These are phyloP conservation scores for Tragelaphus scriptus DNA, from an alignment of 2,113 vertebrate genomes.

Conservation along the genomic window DNA sequence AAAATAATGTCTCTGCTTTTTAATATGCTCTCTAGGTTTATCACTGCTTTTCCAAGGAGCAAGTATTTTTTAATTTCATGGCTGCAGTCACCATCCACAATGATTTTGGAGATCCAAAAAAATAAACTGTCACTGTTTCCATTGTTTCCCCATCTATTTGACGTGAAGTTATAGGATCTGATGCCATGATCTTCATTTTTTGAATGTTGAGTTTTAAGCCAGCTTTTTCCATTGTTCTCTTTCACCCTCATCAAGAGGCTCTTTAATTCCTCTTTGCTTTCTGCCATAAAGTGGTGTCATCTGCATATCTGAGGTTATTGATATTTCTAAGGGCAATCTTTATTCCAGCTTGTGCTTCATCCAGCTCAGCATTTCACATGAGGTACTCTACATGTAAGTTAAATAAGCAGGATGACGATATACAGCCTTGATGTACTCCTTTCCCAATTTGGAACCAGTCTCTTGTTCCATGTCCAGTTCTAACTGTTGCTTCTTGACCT, in stretches of 20 bases:
- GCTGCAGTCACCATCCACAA: neutral
- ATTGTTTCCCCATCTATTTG: neutral
- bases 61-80: neutral
- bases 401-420: neutral
- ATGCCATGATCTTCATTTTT: neutral
- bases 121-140: neutral
- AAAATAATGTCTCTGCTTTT: neutral
- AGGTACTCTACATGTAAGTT: neutral
- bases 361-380: neutral
- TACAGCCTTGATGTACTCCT: neutral
- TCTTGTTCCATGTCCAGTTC: neutral
- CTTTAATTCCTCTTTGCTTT: neutral
- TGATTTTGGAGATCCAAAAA: neutral
- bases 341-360: neutral
- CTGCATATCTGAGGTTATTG: neutral
- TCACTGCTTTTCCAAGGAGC: neutral
- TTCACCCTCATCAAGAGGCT: neutral
- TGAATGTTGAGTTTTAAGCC: neutral
- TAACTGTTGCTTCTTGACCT: neutral
- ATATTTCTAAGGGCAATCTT: neutral
- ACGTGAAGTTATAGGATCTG: neutral
- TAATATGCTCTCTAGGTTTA: neutral
- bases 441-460: neutral
- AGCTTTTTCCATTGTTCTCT: neutral
- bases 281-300: neutral